Conservation (phyloP, 2,888 invertebrate genomes). For the Andrena hattorfiana region DNA sequence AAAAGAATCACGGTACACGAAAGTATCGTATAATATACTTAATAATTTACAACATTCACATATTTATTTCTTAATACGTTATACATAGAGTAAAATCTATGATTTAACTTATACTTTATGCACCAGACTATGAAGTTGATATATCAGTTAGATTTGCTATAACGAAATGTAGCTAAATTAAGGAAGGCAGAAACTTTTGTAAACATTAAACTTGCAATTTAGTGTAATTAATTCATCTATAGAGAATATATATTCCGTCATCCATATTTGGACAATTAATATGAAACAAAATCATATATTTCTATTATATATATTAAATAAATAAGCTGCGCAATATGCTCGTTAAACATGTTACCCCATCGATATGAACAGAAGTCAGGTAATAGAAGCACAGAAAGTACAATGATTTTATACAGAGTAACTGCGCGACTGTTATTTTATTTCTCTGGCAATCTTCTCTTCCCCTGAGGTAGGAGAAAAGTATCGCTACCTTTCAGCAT, state of each 20-base stretch:
- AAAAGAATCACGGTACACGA: slow-evolving; percentile 21
- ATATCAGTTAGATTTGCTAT: slow-evolving; percentile 29
- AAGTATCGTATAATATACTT: slow-evolving; percentile 40
- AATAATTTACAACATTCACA: slow-evolving; percentile 42
- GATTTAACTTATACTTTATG: slow-evolving; percentile 32
- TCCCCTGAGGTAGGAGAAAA: slow-evolving; percentile 62
- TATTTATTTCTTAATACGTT: slow-evolving; percentile 48
- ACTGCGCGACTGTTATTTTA: slow-evolving; percentile 48
- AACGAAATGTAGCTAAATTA: slow-evolving; percentile 5
- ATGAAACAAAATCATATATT: slow-evolving; percentile 7
- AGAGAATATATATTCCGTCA: slow-evolving; percentile 18
- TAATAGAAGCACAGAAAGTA: slow-evolving; percentile 47
- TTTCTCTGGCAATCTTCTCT: slow-evolving; percentile 58
- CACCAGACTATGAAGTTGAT: slow-evolving; percentile 40
- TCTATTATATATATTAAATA: slow-evolving; percentile 26
- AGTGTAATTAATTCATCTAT: neutral
- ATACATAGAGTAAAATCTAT: slow-evolving; percentile 47
- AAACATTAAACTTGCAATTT: neutral
- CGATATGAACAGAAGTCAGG: slow-evolving; percentile 27
- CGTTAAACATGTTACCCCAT: slow-evolving; percentile 40
- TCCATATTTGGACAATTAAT: neutral
- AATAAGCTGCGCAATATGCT: slow-evolving; percentile 37
- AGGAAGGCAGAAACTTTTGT: neutral
- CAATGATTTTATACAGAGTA: slow-evolving; percentile 57
- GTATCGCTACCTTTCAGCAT: slow-evolving; percentile 77